phyloP scores from a whole-genome alignment of 2,888 invertebrate genomes.

The Ypsolopha sequella region DNA sequence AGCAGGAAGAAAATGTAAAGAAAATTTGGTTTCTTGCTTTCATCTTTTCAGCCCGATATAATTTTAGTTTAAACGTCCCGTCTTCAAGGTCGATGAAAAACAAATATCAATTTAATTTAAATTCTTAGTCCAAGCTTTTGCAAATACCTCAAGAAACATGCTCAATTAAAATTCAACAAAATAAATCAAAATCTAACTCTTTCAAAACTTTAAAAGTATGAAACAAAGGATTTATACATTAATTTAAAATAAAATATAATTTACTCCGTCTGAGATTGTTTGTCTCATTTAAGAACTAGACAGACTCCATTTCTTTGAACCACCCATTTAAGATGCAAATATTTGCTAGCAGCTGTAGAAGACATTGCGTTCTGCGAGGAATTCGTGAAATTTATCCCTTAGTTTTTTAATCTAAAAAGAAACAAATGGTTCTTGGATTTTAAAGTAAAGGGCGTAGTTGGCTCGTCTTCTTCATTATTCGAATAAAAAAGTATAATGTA shows the following conservation, averaged over 20 bases:
- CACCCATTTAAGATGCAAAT: slow-evolving; percentile 26
- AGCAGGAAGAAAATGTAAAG: slow-evolving; percentile 4
- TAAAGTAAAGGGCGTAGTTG: too few species aligned
- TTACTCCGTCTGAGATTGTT: background rate
- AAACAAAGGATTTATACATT: background rate
- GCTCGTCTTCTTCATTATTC: too few species aligned
- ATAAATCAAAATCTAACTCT: too few species aligned
- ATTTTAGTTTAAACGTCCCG: too few species aligned
- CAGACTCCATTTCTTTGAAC: slow-evolving; percentile 18
- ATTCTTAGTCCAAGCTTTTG: too few species aligned
- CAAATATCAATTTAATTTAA: too few species aligned
- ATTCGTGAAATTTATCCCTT: background rate
- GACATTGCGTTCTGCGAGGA: background rate
- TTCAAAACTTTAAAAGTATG: too few species aligned
- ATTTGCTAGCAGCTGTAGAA: slow-evolving; percentile 8
- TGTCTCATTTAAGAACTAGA: slow-evolving; percentile 12
- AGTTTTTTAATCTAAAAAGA: background rate
- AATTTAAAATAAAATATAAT: background rate
- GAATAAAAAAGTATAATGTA: too few species aligned
- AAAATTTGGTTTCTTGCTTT: slow-evolving; percentile 4
- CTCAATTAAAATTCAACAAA: too few species aligned
- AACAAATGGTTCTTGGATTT: background rate
- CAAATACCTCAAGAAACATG: too few species aligned
- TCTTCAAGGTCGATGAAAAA: too few species aligned
- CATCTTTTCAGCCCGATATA: background rate